A percentile compares a stretch with the other conserved stretches of the same genome.
These are phyloP conservation scores for Digitonthophagus gazella DNA, from an alignment of 2,888 invertebrate species.

Conservation along the genomic window DNA sequence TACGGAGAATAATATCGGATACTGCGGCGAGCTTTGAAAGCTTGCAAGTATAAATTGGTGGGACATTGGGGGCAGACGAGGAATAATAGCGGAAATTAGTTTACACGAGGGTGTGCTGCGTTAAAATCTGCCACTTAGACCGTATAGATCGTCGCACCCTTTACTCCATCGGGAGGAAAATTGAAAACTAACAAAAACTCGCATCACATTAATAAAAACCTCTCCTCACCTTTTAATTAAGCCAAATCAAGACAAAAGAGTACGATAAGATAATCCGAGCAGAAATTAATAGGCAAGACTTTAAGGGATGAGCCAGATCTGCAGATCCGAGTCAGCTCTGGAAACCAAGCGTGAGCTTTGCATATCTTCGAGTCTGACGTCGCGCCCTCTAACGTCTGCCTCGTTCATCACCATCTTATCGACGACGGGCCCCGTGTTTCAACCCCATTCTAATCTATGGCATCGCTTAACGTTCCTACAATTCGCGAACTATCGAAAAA, in stretches of 20 bases:
- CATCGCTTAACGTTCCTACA: constrained; percentile 33
- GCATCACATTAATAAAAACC: not conserved
- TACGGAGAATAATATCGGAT: not conserved
- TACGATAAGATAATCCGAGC: not conserved
- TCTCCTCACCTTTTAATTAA: not conserved
- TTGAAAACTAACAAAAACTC: not conserved
- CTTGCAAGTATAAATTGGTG: constrained; percentile 9
- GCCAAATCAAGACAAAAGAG: not conserved
- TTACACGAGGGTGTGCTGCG: constrained; percentile 13
- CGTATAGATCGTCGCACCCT: not conserved
- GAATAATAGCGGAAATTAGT: constrained; percentile 13
- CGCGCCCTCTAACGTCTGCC: constrained; percentile 18
- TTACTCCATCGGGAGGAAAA: not conserved
- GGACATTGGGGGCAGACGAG: constrained; percentile 6
- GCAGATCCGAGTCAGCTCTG: not conserved
- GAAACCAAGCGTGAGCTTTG: constrained; percentile 5
- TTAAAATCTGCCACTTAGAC: constrained; percentile 13
- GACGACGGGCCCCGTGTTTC: constrained; percentile 22
- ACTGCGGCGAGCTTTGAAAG: not conserved
- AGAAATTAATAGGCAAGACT: not conserved
- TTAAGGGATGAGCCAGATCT: not conserved
- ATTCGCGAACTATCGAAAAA: constrained; percentile 21
- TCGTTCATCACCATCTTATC: constrained; percentile 36
- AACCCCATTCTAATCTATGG: constrained; percentile 33
- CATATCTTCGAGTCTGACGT: constrained; percentile 3